These are phyloP conservation scores for Noctua janthe DNA, from an alignment of 2,888 invertebrate species.

Conservation along the genomic window DNA sequence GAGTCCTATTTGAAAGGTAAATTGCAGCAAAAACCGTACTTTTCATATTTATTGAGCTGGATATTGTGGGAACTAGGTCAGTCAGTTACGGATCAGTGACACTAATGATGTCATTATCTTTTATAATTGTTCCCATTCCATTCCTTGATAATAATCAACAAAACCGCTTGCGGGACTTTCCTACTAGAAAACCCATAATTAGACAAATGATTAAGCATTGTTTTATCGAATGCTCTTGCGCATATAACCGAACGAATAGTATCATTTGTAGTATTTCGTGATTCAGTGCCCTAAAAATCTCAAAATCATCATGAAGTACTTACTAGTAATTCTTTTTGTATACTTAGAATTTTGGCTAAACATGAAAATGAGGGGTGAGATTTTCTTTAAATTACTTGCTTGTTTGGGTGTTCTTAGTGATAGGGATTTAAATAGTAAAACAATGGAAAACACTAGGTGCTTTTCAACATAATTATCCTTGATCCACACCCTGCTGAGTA, in stretches of 20 bases:
- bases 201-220: not conserved
- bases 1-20: not conserved
- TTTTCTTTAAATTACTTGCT: not conserved
- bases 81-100: not conserved
- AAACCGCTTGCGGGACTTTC: not conserved
- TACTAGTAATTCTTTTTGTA: constrained; percentile 69
- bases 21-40: not conserved
- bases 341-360: constrained; percentile 75
- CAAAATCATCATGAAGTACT: constrained; percentile 64
- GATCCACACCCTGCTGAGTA: too few relatives aligned
- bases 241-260: constrained; percentile 33
- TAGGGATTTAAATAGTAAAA: too few relatives aligned
- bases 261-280: constrained; percentile 1
- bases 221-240: constrained; percentile 31
- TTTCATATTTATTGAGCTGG: not conserved
- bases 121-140: not conserved
- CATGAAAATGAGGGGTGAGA: constrained; percentile 83
- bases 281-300: constrained; percentile 40
- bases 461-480: too few relatives aligned
- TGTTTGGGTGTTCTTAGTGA: not conserved
- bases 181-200: not conserved
- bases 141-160: not conserved
- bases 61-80: not conserved
- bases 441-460: too few relatives aligned
- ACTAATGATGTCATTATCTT: not conserved